These are phyloP conservation scores for Mystacornis crossleyi DNA, from an alignment of 2,113 vertebrate genomes.

Conservation along the genomic window DNA sequence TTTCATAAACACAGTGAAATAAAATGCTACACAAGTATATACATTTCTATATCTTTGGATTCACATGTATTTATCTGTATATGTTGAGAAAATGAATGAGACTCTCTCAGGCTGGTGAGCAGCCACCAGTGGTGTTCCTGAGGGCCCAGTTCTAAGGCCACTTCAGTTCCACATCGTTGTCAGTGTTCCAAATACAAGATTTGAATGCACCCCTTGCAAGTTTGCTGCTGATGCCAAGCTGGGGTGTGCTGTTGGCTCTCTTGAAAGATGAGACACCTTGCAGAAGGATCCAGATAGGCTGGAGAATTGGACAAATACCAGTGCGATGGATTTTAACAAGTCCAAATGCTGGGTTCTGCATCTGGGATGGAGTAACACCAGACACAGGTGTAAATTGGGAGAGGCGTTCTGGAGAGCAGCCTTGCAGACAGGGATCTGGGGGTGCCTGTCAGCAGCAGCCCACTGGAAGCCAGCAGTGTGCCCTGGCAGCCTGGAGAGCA, in stretches of 20 bases:
- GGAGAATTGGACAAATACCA: fast-evolving
- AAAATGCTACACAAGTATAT: neutral
- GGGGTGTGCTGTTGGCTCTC: neutral
- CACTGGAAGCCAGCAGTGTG: neutral
- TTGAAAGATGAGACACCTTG: neutral
- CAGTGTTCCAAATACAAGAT: too few relatives aligned
- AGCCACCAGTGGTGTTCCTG: neutral
- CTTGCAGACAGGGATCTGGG: neutral
- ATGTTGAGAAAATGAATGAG: neutral
- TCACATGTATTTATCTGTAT: neutral
- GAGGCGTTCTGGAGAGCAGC: neutral
- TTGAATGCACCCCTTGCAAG: neutral
- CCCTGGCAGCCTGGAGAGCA: neutral
- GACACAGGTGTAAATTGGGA: neutral
- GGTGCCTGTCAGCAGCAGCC: neutral
- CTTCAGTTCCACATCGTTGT: fast-evolving
- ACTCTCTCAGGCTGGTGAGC: neutral
- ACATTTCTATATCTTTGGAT: neutral
- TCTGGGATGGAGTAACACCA: neutral
- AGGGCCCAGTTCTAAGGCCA: neutral
- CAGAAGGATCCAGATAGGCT: neutral
- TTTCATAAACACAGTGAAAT: neutral
- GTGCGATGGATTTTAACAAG: neutral
- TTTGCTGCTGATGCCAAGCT: neutral
- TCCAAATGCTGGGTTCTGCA: neutral